Evolutionary conservation across 2,888 invertebrate species (phyloP).

Genomic region (Gibbula magus): DNA sequence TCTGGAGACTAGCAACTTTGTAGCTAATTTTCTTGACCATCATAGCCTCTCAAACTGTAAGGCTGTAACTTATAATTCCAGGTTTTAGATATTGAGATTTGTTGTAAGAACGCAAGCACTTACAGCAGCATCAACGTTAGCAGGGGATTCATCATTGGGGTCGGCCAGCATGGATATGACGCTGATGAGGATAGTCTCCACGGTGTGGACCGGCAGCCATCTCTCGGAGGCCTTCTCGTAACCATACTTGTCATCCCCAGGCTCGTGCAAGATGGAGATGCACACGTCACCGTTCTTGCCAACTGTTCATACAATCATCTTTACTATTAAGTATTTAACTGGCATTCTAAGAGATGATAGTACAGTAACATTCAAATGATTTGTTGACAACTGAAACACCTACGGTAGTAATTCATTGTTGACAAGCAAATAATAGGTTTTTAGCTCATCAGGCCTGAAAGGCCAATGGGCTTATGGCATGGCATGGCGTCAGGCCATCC

Average conservation of each 20-base stretch:
- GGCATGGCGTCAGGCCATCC: too few relatives aligned
- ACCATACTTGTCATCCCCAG: slow-evolving; percentile 98
- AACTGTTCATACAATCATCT: slow-evolving; percentile 79
- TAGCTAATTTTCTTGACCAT: too few relatives aligned
- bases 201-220: slow-evolving; percentile 99
- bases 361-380: background rate
- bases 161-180: slow-evolving; percentile 99
- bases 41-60: too few relatives aligned
- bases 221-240: slow-evolving; percentile 98
- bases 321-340: background rate
- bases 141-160: slow-evolving; percentile 99
- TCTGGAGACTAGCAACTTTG: too few relatives aligned
- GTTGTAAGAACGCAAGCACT: slow-evolving; percentile 74
- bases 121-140: slow-evolving; percentile 99
- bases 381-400: too few relatives aligned
- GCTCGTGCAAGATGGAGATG: slow-evolving; percentile 99
- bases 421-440: too few relatives aligned
- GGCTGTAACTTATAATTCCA: too few relatives aligned
- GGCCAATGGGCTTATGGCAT: too few relatives aligned
- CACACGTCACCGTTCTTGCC: slow-evolving; percentile 97
- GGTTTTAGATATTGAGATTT: too few relatives aligned
- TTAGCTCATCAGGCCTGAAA: too few relatives aligned
- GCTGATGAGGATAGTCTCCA: slow-evolving; percentile 98
- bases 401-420: too few relatives aligned
- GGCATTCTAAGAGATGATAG: background rate